These are phyloP conservation scores for Pantherophis alleghaniensis DNA, from an alignment of 2,797 vertebrate genomes.

Conservation along the genomic window DNA sequence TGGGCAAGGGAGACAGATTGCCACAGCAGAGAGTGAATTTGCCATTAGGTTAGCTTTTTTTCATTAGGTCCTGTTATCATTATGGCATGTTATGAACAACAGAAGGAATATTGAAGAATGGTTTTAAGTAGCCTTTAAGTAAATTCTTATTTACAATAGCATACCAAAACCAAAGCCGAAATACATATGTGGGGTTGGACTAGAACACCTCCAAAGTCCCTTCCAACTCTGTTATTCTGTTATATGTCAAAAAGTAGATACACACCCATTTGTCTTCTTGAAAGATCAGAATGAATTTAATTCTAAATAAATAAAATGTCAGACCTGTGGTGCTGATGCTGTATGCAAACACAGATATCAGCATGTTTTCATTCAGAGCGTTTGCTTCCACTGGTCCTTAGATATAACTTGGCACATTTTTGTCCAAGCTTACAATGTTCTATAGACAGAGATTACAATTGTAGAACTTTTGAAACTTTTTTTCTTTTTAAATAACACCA, in stretches of 20 bases:
- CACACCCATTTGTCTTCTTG: not conserved
- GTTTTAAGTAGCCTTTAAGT: not conserved
- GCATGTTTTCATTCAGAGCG: not conserved
- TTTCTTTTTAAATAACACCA: not conserved
- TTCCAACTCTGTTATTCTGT: no score
- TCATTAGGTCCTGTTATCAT: not conserved
- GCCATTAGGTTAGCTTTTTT: conserved; percentile 64
- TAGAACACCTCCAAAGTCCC: no score
- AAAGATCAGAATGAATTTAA: not conserved
- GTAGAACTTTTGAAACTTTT: not conserved
- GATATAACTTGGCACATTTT: not conserved
- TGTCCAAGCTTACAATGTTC: not conserved
- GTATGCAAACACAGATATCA: not conserved
- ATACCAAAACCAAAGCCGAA: not conserved
- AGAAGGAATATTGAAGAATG: not conserved
- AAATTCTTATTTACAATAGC: not conserved
- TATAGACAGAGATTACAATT: not conserved
- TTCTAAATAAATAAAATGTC: not conserved
- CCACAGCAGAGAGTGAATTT: conserved; percentile 69
- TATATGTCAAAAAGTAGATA: not conserved
- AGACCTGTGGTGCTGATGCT: not conserved
- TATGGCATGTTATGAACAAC: no score
- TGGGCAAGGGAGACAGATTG: conserved; percentile 66
- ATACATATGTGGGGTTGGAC: not conserved
- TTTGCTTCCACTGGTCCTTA: not conserved